Base-by-base conservation (phyloP, 2,797 vertebrate genomes). In the Podargus strigoides region DNA sequence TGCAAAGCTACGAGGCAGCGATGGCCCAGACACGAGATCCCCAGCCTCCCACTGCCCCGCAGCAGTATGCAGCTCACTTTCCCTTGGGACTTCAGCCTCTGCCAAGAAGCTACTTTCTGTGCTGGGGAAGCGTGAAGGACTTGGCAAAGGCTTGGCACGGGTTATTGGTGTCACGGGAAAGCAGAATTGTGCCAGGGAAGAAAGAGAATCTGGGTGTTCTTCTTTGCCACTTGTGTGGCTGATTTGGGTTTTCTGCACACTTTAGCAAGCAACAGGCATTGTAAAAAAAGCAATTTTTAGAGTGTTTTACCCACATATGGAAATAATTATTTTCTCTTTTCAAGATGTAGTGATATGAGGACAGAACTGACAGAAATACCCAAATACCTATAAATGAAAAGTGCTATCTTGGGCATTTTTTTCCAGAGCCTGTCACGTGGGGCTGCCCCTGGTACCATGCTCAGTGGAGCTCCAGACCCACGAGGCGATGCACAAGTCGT, bases 61-160 rank as follows among this genome's bases (percentile, higher is more conserved):
- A 49, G 72, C 4, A 4, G 11, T 21, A 14, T 3, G 37, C 19
- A 59, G 47, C 44, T 86, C 50, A 3, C 28, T 75, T 76, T 63
- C 8, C 32, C 59, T 37, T 14, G n/a, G 46, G 46, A 44, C 58
- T 76, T 64, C 49, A 27, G 3, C 66, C 80, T 79, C 67, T 74
- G 59, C 67, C 86, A 88, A 81, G 41, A 67, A 89, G 55, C 28
- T 19, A 63, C 50, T 41, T 90, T 75, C 77, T 73, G 39, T 30
- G 56, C 70, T 90, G 86, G n/a, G 78, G 63, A 52, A 85, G 74
- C 59, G 14, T 69, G 84, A 94, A 92, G 88, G 92, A 81, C 80
- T 76, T 1, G 0, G 28, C 63, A 76, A 86, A 94, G 84, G 37
- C 72, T 55, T 77, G 74, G 80, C 60, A 84, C 27, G 10, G 44